Evolutionary conservation across 2,888 invertebrate genomes (phyloP).

Genomic region (Helicoverpa assulta): DNA sequence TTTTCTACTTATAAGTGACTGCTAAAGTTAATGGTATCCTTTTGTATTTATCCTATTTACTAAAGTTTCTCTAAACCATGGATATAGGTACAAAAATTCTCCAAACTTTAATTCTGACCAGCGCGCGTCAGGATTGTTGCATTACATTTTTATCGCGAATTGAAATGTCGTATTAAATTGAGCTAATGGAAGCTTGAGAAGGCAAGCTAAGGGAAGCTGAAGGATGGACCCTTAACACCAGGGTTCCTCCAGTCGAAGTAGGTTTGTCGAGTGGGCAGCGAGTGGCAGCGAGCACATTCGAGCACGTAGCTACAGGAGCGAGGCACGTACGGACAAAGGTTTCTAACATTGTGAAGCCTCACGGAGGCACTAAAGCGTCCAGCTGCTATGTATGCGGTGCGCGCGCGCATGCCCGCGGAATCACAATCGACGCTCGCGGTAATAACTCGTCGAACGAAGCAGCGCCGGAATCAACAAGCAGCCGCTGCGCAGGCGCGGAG

Average conservation of each 20-base stretch:
- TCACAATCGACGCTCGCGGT: slow-evolving; percentile 77
- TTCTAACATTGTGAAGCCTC: slow-evolving; percentile 67
- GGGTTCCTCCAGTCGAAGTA: not conserved
- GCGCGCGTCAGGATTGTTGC: not conserved
- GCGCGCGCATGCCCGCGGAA: slow-evolving; percentile 71
- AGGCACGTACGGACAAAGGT: slow-evolving; percentile 64
- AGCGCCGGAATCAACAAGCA: slow-evolving; percentile 74
- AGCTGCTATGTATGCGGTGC: slow-evolving; percentile 67
- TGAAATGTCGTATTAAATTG: not conserved
- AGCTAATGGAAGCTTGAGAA: not conserved
- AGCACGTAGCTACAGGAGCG: slow-evolving; percentile 62
- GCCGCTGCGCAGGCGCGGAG: slow-evolving; percentile 46
- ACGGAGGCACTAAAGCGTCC: slow-evolving; percentile 62
- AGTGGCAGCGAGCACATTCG: slow-evolving; percentile 39
- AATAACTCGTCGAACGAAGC: slow-evolving; percentile 76
- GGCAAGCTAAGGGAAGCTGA: not conserved
- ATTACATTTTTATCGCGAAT: not conserved
- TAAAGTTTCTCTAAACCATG: too few relatives aligned
- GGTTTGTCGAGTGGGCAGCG: slow-evolving; percentile 19
- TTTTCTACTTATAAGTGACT: too few relatives aligned
- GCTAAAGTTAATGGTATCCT: too few relatives aligned
- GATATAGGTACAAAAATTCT: too few relatives aligned
- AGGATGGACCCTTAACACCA: slow-evolving; percentile 6
- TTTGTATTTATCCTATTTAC: too few relatives aligned
- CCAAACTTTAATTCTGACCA: too few relatives aligned